These are phyloP conservation scores for Anniella stebbinsi DNA, from an alignment of 2,797 vertebrate species.

Conservation along the genomic window DNA sequence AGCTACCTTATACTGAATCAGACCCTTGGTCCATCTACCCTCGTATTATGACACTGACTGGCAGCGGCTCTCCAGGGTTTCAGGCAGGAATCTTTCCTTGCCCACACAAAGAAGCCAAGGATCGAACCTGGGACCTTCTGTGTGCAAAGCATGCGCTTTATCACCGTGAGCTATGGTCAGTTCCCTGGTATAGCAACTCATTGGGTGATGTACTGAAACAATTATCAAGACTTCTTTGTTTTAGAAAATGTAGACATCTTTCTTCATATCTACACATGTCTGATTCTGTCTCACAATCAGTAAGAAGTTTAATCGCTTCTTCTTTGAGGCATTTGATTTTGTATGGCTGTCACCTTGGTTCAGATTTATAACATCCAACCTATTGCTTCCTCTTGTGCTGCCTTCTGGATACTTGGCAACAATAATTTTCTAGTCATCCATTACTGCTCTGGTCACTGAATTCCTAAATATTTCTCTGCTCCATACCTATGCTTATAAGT, in stretches of 20 bases:
- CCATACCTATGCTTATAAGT: not conserved
- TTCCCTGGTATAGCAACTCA: not conserved
- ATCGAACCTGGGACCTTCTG: no score
- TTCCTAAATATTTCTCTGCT: not conserved
- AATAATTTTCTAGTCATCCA: not conserved
- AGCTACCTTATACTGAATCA: no score
- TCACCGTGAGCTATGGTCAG: no score
- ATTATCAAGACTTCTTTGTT: not conserved
- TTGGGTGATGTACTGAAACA: not conserved
- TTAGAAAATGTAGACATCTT: not conserved
- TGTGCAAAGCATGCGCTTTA: no score
- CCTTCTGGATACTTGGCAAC: not conserved
- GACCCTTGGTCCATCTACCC: no score
- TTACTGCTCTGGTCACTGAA: not conserved
- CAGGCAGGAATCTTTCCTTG: no score
- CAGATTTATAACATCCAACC: not conserved
- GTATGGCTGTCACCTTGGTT: not conserved
- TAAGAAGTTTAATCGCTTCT: not conserved
- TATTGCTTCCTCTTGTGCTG: not conserved
- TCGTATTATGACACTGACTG: no score
- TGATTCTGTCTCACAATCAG: not conserved
- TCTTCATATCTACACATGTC: not conserved
- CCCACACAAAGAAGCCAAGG: no score
- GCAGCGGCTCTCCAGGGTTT: no score
- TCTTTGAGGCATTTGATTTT: not conserved